Evolutionary conservation across 2,888 invertebrate genomes (phyloP).

Genomic region (Keiferia lycopersicella): DNA sequence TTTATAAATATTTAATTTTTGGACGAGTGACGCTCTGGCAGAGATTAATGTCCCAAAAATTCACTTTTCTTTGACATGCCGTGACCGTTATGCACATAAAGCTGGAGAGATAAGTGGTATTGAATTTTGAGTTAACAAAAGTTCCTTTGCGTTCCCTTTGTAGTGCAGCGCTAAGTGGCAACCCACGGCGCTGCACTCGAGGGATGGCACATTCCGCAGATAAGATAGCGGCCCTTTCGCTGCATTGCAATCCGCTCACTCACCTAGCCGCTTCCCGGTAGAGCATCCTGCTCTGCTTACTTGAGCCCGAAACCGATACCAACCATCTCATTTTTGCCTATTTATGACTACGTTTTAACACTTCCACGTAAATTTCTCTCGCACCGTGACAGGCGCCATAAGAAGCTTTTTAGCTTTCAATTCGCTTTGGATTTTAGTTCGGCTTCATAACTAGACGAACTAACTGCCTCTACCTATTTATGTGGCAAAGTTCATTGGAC

Average conservation of each 20-base stretch:
- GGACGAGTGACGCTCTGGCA: slow-evolving; percentile 41
- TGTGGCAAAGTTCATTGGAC: background rate
- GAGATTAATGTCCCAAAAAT: slow-evolving; percentile 59
- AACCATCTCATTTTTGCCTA: slow-evolving; percentile 21
- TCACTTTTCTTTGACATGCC: slow-evolving; percentile 48
- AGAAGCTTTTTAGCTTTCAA: background rate
- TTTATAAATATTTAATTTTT: slow-evolving; percentile 44
- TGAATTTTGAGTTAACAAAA: slow-evolving; percentile 66
- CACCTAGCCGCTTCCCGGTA: slow-evolving; percentile 44
- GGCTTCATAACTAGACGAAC: background rate
- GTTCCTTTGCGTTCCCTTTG: slow-evolving; percentile 57
- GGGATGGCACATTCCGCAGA: slow-evolving; percentile 72
- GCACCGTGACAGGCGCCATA: slow-evolving; percentile 16
- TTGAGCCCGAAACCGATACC: slow-evolving; percentile 2
- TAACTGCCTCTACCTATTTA: background rate
- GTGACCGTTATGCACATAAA: slow-evolving; percentile 63
- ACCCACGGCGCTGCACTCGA: slow-evolving; percentile 54
- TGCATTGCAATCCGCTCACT: slow-evolving; percentile 67
- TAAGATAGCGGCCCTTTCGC: slow-evolving; percentile 59
- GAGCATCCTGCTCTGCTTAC: slow-evolving; percentile 24
- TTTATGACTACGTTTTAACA: background rate
- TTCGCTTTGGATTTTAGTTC: slow-evolving; percentile 14
- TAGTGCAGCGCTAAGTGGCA: slow-evolving; percentile 68
- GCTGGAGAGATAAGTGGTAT: slow-evolving; percentile 62
- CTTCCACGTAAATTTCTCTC: background rate